Evolutionary conservation across 2,113 vertebrate genomes (phyloP).

Genomic region (Vombatus ursinus): DNA sequence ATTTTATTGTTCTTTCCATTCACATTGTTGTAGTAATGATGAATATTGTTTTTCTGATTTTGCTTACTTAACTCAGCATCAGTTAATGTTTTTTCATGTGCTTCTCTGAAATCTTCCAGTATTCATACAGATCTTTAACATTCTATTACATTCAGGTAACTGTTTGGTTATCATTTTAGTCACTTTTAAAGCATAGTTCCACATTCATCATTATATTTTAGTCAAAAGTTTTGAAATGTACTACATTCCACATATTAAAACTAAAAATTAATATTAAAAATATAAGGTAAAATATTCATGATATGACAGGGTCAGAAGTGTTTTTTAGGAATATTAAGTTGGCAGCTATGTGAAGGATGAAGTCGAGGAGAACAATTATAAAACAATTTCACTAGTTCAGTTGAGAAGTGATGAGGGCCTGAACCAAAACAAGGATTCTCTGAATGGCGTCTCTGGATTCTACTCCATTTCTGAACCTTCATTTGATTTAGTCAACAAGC

Average conservation of each 20-base stretch:
- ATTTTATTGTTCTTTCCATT: neutral
- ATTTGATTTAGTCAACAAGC: neutral
- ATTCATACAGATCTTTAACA: too few species aligned
- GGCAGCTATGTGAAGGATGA: neutral
- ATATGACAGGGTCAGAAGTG: neutral
- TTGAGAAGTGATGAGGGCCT: neutral
- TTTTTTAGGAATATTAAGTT: neutral
- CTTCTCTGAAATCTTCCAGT: too few species aligned
- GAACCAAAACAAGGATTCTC: neutral
- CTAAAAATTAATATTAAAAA: constrained; percentile 46
- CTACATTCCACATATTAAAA: neutral
- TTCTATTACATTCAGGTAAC: neutral
- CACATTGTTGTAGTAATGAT: neutral
- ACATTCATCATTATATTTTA: neutral
- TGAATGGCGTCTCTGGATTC: neutral
- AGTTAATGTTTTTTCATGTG: too few species aligned
- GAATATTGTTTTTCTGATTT: neutral
- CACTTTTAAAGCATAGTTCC: neutral
- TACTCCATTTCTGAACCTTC: neutral
- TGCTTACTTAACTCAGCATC: neutral
- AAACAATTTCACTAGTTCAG: neutral
- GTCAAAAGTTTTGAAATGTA: constrained; percentile 29
- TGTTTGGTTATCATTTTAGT: neutral
- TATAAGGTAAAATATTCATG: constrained; percentile 60
- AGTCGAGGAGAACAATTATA: neutral